Percentiles rank a stretch among this genome's conserved stretches.
phyloP scores from a whole-genome alignment of 2,113 vertebrate species.

The Elephantulus edwardii region DNA sequence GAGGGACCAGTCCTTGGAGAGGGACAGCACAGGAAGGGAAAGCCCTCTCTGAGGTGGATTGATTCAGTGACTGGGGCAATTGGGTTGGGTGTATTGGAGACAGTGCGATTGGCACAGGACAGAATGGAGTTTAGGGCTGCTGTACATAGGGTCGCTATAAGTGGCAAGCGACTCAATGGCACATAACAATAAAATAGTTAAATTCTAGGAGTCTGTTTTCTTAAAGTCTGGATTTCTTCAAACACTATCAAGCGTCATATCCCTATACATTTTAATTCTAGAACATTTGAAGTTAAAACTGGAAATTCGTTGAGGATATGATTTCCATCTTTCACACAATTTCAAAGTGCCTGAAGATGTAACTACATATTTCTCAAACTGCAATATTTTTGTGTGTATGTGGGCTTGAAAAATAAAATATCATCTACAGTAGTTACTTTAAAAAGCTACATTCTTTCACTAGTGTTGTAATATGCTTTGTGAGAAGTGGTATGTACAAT shows the following conservation, averaged over 20 bases:
- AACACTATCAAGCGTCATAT: conserved; percentile 26
- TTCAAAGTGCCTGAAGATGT: neutral
- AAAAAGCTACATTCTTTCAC: conserved; percentile 31
- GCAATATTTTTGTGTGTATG: neutral
- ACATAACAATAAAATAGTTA: too few species aligned
- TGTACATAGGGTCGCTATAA: too few species aligned
- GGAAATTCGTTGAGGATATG: neutral
- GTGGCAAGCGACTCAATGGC: too few species aligned
- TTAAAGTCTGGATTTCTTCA: neutral
- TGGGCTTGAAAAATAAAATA: conserved; percentile 18
- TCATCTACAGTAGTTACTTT: conserved; percentile 25
- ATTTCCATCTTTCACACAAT: neutral
- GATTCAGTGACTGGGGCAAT: too few species aligned
- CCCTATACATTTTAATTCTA: conserved; percentile 50
- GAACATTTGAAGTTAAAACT: conserved; percentile 37
- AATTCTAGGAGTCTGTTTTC: neutral
- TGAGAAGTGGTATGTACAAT: too few species aligned
- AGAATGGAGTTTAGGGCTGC: too few species aligned
- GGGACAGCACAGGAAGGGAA: too few species aligned
- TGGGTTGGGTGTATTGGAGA: too few species aligned
- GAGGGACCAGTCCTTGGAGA: too few species aligned
- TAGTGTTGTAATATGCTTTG: neutral
- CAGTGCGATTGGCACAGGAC: too few species aligned
- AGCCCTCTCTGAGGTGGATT: too few species aligned
- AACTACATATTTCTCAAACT: neutral